Percentiles rank a stretch among this genome's conserved stretches.
phyloP scores from a whole-genome alignment of 1,140 invertebrate species.

The Drosophila sproati region DNA sequence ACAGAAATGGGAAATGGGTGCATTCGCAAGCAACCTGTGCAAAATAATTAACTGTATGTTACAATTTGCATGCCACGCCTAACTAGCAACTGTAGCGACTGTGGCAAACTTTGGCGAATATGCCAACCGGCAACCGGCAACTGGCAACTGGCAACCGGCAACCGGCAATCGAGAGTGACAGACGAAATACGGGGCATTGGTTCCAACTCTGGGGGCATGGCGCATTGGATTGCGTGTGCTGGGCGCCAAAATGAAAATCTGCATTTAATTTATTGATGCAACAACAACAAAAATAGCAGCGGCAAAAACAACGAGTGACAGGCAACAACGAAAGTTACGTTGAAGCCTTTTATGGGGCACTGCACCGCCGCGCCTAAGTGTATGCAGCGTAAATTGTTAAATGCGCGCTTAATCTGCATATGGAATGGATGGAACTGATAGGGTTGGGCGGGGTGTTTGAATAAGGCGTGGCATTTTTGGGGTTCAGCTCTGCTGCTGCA shows the following conservation, averaged over 20 bases:
- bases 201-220: constrained; percentile 1
- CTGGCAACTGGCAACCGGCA: constrained; percentile 16
- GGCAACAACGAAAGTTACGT: constrained; percentile 47
- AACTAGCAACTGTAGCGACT: constrained; percentile 52
- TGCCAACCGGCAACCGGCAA: constrained; percentile 10
- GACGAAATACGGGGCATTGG: constrained; percentile 20
- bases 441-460: not conserved
- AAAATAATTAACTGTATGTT: constrained; percentile 83
- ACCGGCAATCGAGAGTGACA: constrained; percentile 49
- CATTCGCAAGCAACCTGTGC: constrained; percentile 63
- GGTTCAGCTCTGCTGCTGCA: constrained; percentile 12
- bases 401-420: constrained; percentile 80
- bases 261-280: constrained; percentile 83
- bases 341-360: constrained; percentile 55
- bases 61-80: constrained; percentile 76
- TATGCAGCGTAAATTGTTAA: constrained; percentile 82
- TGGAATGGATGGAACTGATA: not conserved
- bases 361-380: constrained; percentile 61
- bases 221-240: constrained; percentile 56
- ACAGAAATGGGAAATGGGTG: constrained; percentile 30
- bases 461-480: constrained; percentile 38
- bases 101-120: constrained; percentile 4
- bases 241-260: constrained; percentile 74
- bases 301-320: constrained; percentile 31
- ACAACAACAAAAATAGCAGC: constrained; percentile 35